Evolutionary conservation across 2,113 vertebrate genomes (phyloP).

Genomic region (Theristicus caerulescens): DNA sequence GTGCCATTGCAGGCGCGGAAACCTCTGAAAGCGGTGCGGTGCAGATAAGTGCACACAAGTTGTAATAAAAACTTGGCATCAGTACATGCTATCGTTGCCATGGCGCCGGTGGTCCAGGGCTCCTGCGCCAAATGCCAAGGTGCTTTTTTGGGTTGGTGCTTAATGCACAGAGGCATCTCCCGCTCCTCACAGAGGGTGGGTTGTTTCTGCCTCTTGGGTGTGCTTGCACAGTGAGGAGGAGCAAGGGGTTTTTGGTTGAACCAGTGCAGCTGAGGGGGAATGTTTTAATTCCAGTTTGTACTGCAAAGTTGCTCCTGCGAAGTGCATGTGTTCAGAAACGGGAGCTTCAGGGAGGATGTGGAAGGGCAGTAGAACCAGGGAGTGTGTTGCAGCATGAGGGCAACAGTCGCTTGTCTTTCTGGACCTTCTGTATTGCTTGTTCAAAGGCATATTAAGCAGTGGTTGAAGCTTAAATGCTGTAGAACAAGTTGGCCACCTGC

Average conservation of each 20-base stretch:
- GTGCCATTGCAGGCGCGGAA: neutral
- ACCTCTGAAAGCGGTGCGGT: neutral
- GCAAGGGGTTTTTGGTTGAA: neutral
- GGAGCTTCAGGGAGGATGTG: neutral
- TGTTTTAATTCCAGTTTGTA: neutral
- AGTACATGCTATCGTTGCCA: accelerated
- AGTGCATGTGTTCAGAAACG: accelerated
- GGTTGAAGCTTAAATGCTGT: slow-evolving; percentile 9
- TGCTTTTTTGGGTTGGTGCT: neutral
- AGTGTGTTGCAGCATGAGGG: neutral
- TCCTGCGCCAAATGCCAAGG: neutral
- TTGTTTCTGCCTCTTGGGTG: neutral
- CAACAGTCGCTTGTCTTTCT: neutral
- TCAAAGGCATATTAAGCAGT: neutral
- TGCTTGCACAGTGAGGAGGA: neutral
- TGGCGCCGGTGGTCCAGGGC: neutral
- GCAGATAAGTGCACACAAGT: neutral
- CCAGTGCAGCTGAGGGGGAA: too few relatives aligned
- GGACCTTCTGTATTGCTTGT: neutral
- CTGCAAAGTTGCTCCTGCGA: neutral
- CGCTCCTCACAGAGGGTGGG: neutral
- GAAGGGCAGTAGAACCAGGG: neutral
- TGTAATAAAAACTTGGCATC: neutral
- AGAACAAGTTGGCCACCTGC: neutral
- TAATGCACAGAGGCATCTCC: neutral